Evolutionary conservation across 2,888 invertebrate species (phyloP), one percentile per base, ranked within the genome.

Genomic region (Polyommatus icarus): DNA sequence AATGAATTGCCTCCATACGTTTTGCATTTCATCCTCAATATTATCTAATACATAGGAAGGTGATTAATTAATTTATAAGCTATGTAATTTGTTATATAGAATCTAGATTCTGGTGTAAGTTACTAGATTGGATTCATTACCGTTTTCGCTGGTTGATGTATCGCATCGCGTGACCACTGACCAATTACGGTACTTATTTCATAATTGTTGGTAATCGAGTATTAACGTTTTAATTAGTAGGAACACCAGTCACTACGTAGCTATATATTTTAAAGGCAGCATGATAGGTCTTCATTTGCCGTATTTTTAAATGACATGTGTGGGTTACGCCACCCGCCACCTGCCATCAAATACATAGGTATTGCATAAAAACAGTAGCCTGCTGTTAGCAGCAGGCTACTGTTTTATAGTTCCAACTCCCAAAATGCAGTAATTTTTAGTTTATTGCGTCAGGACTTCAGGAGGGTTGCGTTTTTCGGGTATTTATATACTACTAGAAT

Each of bases 141-240:
- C 67, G 15, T 67, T 67, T 67, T 67, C 67, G 67, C 29, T 29
- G 67, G 29, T 67, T 67, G 29, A 67, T 67, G 20, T 7, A 67
- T 32, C 29, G 67, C 29, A 67, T 67, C 67, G 67, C 67, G 67
- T 67, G 67, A 67, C 29, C 20, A 67, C 29, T 67, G 67, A 67
- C 29, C 20, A 67, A 67, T 67, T 12, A 32, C 67, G 29, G 15
- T 36, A 7, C 32, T 32, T 29, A 29, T 15, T 32, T 32, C 29
- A 67, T 67, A 32, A 18, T 32, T 67, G 29, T 67, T 67, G 67
- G 67, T 67, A 67, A 67, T 67, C 67, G 67, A 67, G 67, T 67
- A 67, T 67, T 32, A 67, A 67, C 67, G 67, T 67, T 67, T 67
- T 67, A 67, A 67, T 67, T 67, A 67, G 67, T 67, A 67, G 67